Base-by-base conservation (phyloP, 2,797 vertebrate genomes). In the Gadopsis bispinosus region DNA sequence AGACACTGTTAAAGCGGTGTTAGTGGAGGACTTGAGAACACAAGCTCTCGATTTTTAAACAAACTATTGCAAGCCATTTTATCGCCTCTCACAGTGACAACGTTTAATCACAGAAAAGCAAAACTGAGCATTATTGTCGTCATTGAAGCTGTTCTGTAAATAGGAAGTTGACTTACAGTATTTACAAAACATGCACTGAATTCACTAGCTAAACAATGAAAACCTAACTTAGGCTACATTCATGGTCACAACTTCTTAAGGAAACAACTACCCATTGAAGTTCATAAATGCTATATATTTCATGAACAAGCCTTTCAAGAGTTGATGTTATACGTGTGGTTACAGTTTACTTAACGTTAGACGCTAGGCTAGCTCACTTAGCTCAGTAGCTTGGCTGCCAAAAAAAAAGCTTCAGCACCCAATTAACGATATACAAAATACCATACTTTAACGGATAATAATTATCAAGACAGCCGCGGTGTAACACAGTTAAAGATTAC, bases 291-390 rank as follows among this genome's bases (percentile, higher is more conserved):
- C 3, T 1, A 63, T 26, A 29, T 3, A 19, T 29, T 6, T 12
- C 19, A 19, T 19, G 0, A 3, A 3, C 39, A 60, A 14, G 20
- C 0, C 0, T 41, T 11, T 61, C 5, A 66, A n/a, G 0, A 29
- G 3, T 1, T 12, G 20, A 0, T 8, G 41, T 20, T 54, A 4
- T 62, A 33, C 1, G 31, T 59, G 9, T 59, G 50, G 5, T 0
- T 33, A 20, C 3, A 16, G 53, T n/a, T 35, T 17, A 12, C 13
- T 48, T 50, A 41, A 37, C 8, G 10, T 54, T 39, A 68, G 3
- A 17, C 54, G 47, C 64, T 85, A 71, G 9, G 69, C 41, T 83
- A 75, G 74, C 80, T 73, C 39, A 16, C 3, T 64, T 81, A 79
- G 75, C 77, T 66, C 5, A n/a, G 19, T 3, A 3, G 20, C 14